A percentile compares a stretch with the other conserved stretches of the same genome.
Conservation (phyloP, 2,888 invertebrate species). For the Drosophila robusta region DNA sequence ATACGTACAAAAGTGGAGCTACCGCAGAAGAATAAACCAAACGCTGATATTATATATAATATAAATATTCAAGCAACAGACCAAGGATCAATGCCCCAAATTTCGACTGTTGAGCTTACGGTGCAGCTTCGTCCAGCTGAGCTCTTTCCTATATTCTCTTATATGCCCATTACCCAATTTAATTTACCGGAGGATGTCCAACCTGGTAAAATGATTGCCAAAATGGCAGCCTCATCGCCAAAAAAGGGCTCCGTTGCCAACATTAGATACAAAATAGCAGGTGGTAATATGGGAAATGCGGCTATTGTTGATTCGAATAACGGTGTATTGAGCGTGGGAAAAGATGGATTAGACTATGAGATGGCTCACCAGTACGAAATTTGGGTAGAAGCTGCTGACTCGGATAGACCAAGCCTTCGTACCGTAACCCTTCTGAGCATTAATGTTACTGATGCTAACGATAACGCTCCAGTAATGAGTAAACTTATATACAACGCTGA, state of each 20-base stretch:
- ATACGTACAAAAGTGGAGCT: conserved; percentile 91
- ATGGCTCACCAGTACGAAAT: conserved; percentile 93
- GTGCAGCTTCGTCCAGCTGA: conserved; percentile 91
- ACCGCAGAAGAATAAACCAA: conserved; percentile 77
- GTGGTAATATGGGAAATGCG: conserved; percentile 97
- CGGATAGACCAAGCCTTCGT: conserved; percentile 92
- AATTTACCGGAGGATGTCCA: conserved; percentile 92
- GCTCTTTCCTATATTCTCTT: conserved; percentile 92
- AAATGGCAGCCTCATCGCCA: conserved; percentile 91
- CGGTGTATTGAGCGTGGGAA: conserved; percentile 92
- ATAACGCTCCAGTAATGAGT: conserved; percentile 94
- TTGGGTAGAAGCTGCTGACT: conserved; percentile 96
- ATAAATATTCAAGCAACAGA: conserved; percentile 93
- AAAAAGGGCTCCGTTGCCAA: conserved; percentile 90
- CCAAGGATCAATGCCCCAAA: conserved; percentile 89
- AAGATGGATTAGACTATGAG: conserved; percentile 94
- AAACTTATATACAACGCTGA: conserved; percentile 93
- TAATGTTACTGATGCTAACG: conserved; percentile 97
- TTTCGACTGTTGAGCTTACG: conserved; percentile 90
- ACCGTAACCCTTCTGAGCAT: conserved; percentile 93
- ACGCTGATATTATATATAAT: conserved; percentile 88
- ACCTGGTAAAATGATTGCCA: conserved; percentile 91
- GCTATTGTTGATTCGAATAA: conserved; percentile 91
- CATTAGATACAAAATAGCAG: conserved; percentile 93
- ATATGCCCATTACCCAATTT: conserved; percentile 90